Percentiles rank a stretch among this genome's conserved stretches.
Evolutionary conservation across 2,113 vertebrate species (phyloP).

Genomic region (Spea multiplicata): DNA sequence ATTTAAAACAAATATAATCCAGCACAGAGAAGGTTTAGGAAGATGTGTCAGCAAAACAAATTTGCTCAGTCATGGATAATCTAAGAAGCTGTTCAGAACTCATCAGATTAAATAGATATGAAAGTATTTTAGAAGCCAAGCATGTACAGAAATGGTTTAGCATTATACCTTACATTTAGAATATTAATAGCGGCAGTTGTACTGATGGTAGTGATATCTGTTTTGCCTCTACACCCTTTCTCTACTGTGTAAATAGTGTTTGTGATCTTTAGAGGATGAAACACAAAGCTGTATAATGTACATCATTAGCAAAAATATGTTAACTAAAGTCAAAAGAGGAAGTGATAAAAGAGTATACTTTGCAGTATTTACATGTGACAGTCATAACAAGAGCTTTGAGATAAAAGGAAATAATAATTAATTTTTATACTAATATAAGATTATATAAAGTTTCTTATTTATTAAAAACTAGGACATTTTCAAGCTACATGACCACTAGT

Average conservation of each 20-base stretch:
- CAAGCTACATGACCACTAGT: background rate
- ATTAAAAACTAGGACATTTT: no score
- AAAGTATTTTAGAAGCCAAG: conserved; percentile 2
- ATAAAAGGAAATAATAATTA: conserved; percentile 20
- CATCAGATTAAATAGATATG: background rate
- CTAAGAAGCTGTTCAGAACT: background rate
- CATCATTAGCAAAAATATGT: conserved; percentile 24
- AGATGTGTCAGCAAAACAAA: no score
- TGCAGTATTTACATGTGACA: conserved; percentile 25
- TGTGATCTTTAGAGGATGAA: background rate
- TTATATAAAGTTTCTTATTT: no score
- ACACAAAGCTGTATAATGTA: conserved; percentile 15
- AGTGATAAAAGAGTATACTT: conserved; percentile 19
- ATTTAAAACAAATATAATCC: no score
- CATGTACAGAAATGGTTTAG: background rate
- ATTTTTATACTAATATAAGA: background rate
- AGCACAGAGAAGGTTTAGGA: no score
- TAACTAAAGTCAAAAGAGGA: conserved; percentile 18
- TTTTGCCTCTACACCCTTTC: background rate
- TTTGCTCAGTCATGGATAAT: no score
- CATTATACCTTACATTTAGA: background rate
- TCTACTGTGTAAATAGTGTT: background rate
- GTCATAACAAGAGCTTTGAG: conserved; percentile 5
- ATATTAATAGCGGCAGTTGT: background rate
- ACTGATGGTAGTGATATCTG: background rate